phyloP scores from a whole-genome alignment of 2,888 invertebrate species.

The Epirrhoe tristata region DNA sequence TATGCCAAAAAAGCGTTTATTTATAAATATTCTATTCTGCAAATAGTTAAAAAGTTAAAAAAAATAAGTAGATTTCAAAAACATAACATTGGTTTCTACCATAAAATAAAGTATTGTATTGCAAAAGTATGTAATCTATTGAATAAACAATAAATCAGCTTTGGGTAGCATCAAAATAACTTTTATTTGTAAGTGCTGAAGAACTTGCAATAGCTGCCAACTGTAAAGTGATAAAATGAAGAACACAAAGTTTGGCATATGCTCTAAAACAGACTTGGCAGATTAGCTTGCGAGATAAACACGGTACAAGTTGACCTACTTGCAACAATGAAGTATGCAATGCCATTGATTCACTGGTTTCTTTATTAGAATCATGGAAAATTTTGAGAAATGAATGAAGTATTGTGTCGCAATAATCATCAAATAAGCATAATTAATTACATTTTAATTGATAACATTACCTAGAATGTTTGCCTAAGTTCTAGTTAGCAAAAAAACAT shows the following conservation, averaged over 20 bases:
- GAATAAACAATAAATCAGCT: slow-evolving; percentile 2
- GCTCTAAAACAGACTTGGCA: slow-evolving; percentile 44
- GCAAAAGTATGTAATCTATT: neutral
- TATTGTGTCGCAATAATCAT: too few relatives aligned
- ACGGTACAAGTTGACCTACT: slow-evolving; percentile 45
- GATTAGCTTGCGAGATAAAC: slow-evolving; percentile 44
- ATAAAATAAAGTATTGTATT: neutral
- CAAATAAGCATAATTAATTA: too few relatives aligned
- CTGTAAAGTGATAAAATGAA: slow-evolving; percentile 38
- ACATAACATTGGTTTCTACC: neutral
- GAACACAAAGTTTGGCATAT: slow-evolving; percentile 46
- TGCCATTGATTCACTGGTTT: slow-evolving; percentile 49
- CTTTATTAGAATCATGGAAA: slow-evolving; percentile 19
- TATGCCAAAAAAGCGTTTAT: neutral
- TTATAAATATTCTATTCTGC: too few relatives aligned
- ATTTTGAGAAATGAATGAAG: slow-evolving; percentile 5
- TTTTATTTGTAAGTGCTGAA: slow-evolving; percentile 28
- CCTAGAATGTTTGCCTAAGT: too few relatives aligned
- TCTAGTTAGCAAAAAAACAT: too few relatives aligned
- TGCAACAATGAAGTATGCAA: slow-evolving; percentile 49
- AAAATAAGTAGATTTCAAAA: neutral
- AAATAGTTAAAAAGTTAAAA: too few relatives aligned
- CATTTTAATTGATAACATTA: too few relatives aligned
- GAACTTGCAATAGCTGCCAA: slow-evolving; percentile 38
- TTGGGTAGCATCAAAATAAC: slow-evolving; percentile 35